These are phyloP conservation scores for Chrysolophus pictus DNA, from an alignment of 2,797 vertebrate genomes.

Conservation along the genomic window DNA sequence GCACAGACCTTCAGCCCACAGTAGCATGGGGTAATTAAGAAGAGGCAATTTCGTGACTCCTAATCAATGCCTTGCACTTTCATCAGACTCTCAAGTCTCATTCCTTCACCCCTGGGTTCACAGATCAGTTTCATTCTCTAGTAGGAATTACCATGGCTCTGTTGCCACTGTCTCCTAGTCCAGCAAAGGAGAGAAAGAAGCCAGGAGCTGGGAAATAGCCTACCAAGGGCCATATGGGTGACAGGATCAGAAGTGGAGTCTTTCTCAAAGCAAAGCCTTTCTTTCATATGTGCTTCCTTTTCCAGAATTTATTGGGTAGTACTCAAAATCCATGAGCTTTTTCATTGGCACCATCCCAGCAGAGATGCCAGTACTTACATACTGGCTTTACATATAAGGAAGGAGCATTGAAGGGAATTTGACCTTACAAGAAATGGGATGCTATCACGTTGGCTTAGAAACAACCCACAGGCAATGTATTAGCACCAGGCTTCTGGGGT, in stretches of 20 bases:
- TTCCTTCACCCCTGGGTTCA: background rate
- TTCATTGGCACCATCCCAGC: background rate
- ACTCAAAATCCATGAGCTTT: background rate
- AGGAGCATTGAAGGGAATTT: background rate
- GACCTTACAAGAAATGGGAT: background rate
- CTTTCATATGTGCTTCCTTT: rapidly evolving
- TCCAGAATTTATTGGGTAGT: background rate
- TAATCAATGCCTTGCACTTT: background rate
- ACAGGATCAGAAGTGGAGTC: background rate
- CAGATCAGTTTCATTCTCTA: background rate
- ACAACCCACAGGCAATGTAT: background rate
- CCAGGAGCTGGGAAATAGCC: background rate
- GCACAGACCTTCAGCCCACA: background rate
- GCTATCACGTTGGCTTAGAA: background rate
- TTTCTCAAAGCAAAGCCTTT: background rate
- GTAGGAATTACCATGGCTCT: background rate
- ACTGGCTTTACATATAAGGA: background rate
- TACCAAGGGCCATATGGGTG: background rate
- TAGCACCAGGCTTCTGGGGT: background rate
- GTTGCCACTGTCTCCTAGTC: background rate
- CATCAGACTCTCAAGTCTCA: background rate
- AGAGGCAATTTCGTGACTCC: background rate
- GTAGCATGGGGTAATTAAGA: background rate
- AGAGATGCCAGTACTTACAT: background rate
- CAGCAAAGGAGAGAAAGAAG: background rate